Evolutionary conservation across 2,888 invertebrate genomes (phyloP).

Genomic region (Apodemia mormo): DNA sequence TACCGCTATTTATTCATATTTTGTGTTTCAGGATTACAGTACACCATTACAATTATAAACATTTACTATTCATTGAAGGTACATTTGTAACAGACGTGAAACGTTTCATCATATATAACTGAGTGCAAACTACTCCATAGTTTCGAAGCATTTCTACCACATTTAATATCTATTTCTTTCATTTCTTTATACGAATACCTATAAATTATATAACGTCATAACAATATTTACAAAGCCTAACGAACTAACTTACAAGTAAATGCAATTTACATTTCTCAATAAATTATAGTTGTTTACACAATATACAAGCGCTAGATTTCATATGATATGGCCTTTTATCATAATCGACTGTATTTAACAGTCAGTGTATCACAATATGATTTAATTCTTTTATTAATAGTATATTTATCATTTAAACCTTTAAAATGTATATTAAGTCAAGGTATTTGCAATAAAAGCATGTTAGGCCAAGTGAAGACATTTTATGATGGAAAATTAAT

Average conservation of each 20-base stretch:
- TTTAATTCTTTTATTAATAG: conserved; percentile 22
- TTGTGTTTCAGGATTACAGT: conserved; percentile 58
- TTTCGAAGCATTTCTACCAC: conserved; percentile 69
- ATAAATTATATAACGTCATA: conserved; percentile 82
- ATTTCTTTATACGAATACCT: conserved; percentile 70
- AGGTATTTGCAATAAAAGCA: conserved; percentile 20
- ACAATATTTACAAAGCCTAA: conserved; percentile 82
- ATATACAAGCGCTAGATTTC: conserved; percentile 78
- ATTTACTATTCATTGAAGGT: conserved; percentile 63
- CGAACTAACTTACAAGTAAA: conserved; percentile 76
- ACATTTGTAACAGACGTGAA: conserved; percentile 58
- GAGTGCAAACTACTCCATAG: conserved; percentile 70
- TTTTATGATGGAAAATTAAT: conserved; percentile 20
- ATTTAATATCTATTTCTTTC: conserved; percentile 63
- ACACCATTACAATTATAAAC: conserved; percentile 71
- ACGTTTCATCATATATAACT: conserved; percentile 48
- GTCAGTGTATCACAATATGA: conserved; percentile 57
- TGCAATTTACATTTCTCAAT: conserved; percentile 78
- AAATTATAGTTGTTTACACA: conserved; percentile 79
- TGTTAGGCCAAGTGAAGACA: conserved; percentile 25
- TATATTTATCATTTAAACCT: conserved; percentile 19
- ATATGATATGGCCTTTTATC: conserved; percentile 76
- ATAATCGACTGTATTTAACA: conserved; percentile 67
- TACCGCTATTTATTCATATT: conserved; percentile 34
- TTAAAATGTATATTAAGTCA: conserved; percentile 20